Conservation (phyloP, 2,888 invertebrate genomes). For the Hypena proboscidalis region DNA sequence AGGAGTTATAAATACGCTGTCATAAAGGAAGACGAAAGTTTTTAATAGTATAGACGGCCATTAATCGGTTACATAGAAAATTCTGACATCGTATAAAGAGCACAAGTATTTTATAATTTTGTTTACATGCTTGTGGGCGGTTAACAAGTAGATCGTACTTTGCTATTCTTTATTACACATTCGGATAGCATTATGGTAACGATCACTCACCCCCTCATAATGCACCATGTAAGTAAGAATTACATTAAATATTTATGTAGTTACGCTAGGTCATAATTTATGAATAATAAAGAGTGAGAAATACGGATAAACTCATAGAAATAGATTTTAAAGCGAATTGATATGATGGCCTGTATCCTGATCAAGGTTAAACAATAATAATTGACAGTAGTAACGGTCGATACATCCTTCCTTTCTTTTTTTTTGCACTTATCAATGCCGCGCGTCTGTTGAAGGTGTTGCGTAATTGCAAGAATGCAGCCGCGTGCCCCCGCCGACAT, state of each 20-base stretch:
- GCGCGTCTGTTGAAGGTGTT: slow-evolving; percentile 54
- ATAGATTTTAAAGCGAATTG: too few relatives aligned
- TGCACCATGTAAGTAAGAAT: too few relatives aligned
- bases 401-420: slow-evolving; percentile 17
- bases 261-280: too few relatives aligned
- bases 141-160: too few relatives aligned
- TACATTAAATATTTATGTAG: too few relatives aligned
- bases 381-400: slow-evolving; percentile 18
- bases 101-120: background rate
- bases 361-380: slow-evolving; percentile 6
- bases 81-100: background rate
- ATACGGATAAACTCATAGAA: too few relatives aligned
- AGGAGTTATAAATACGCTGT: slow-evolving; percentile 34
- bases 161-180: too few relatives aligned
- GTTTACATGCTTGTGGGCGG: background rate
- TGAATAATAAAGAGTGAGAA: too few relatives aligned
- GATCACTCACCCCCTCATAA: too few relatives aligned
- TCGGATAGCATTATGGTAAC: too few relatives aligned
- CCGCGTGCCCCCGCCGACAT: slow-evolving; percentile 55
- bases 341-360: too few relatives aligned
- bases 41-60: slow-evolving; percentile 23
- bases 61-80: slow-evolving; percentile 8
- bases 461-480: slow-evolving; percentile 69
- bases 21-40: slow-evolving; percentile 37
- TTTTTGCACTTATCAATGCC: slow-evolving; percentile 40